Percentiles rank a stretch among this genome's conserved stretches.
Conservation (phyloP, 37 sponge, comb jelly and placozoan species). For the Aplysina aerophoba region DNA sequence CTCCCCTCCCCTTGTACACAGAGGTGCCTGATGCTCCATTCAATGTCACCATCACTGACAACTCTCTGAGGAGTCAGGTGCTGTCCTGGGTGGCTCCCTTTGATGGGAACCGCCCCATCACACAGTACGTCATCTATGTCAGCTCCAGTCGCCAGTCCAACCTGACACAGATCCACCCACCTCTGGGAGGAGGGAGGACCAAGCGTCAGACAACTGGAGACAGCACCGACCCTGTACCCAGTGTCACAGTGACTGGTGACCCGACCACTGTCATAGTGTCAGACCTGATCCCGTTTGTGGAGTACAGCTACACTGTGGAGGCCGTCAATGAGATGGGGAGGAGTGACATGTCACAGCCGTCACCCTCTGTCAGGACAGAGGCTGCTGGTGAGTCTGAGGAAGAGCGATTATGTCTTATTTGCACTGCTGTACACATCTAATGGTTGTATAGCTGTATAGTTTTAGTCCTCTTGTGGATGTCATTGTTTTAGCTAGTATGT, state of each 20-base stretch:
- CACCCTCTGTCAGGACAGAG: conserved; percentile 35
- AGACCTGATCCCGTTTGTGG: conserved; percentile 52
- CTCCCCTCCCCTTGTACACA: conserved; percentile 30
- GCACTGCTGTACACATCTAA: not conserved
- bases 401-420: not conserved
- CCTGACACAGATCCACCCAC: not conserved
- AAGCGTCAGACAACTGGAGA: no score
- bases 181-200: no score
- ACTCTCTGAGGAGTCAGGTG: conserved; percentile 29
- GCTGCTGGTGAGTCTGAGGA: conserved; percentile 58
- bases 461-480: not conserved
- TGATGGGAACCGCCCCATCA: conserved; percentile 62
- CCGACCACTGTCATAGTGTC: not conserved
- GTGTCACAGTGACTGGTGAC: not conserved
- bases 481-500: not conserved
- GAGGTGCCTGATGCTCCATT: conserved; percentile 66
- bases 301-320: conserved; percentile 50
- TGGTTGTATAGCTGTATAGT: not conserved
- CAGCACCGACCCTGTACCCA: no score
- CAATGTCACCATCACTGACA: conserved; percentile 1
- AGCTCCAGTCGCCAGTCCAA: not conserved
- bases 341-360: conserved; percentile 32
- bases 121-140: conserved; percentile 26
- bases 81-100: conserved; percentile 60
- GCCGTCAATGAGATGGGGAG: conserved; percentile 66